Evolutionary conservation across 2,113 vertebrate genomes (phyloP).

Genomic region (Coreoperca whiteheadi): DNA sequence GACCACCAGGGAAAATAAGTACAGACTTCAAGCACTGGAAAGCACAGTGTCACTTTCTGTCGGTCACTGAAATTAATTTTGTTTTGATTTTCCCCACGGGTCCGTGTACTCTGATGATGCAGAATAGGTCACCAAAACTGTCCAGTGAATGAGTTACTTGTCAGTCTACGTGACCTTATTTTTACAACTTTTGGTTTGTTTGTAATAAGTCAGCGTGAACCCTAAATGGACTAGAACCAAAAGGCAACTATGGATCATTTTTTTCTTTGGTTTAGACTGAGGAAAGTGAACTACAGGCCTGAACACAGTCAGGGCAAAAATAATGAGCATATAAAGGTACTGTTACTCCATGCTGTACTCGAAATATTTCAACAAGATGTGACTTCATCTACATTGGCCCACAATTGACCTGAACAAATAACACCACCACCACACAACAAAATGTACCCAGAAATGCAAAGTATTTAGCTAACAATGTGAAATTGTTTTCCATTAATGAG

Average conservation of each 20-base stretch:
- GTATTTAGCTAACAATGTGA: conserved; percentile 3
- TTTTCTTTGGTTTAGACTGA: conserved; percentile 2
- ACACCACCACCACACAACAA: neutral
- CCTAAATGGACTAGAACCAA: conserved; percentile 17
- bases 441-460: conserved; percentile 7
- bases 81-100: conserved; percentile 2
- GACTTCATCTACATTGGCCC: conserved; percentile 18
- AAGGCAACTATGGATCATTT: conserved; percentile 31
- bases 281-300: conserved; percentile 2
- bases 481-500: conserved; percentile 45
- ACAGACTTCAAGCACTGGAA: conserved; percentile 5
- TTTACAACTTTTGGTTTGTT: conserved; percentile 31
- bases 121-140: conserved; percentile 35
- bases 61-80: conserved; percentile 18
- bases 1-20: conserved; percentile 6
- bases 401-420: conserved; percentile 15
- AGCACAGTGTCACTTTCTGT: conserved; percentile 1
- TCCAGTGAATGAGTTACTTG: conserved; percentile 16
- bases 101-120: conserved; percentile 5
- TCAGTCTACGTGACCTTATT: conserved; percentile 17
- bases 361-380: neutral
- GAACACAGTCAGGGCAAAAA: conserved; percentile 19
- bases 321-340: conserved; percentile 29
- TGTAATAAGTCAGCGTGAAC: conserved; percentile 30
- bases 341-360: neutral